phyloP scores from a whole-genome alignment of 1,140 invertebrate species.

The Muscidifurax raptorellus region DNA sequence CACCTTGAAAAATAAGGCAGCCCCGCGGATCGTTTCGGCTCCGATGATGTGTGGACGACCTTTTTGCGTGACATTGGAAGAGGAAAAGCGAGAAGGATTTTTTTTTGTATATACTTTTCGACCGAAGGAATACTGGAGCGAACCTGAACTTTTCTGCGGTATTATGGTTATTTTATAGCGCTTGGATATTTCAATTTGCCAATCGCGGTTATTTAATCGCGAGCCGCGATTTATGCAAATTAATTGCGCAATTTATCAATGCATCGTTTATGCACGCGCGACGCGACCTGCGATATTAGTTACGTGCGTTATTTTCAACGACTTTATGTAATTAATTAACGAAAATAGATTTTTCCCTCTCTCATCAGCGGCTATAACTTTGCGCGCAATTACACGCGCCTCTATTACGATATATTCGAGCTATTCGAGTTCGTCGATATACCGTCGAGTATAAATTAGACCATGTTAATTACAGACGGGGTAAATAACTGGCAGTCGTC shows the following conservation, averaged over 20 bases:
- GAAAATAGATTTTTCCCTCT: background rate
- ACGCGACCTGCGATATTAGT: background rate
- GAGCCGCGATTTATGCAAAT: background rate
- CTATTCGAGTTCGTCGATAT: too few species aligned
- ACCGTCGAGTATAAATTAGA: too few species aligned
- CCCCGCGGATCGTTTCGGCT: background rate
- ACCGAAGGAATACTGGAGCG: too few species aligned
- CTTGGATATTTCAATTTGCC: background rate
- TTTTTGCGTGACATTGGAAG: background rate
- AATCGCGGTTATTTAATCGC: conserved; percentile 9
- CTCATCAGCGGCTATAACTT: background rate
- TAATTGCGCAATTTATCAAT: conserved; percentile 13
- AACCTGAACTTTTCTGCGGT: too few species aligned
- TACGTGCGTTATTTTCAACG: background rate
- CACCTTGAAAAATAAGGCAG: conserved; percentile 33
- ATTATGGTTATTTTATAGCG: background rate
- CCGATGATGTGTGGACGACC: background rate
- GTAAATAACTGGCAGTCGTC: background rate
- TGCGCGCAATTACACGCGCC: background rate
- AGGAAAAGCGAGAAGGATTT: background rate
- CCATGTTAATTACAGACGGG: too few species aligned
- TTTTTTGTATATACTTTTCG: background rate
- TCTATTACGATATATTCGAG: too few species aligned
- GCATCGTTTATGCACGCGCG: background rate
- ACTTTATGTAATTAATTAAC: conserved; percentile 11